Percentiles rank a stretch among this genome's conserved stretches.
These are phyloP conservation scores for Diadegma fenestrale DNA, from an alignment of 2,888 invertebrate species.

Conservation along the genomic window DNA sequence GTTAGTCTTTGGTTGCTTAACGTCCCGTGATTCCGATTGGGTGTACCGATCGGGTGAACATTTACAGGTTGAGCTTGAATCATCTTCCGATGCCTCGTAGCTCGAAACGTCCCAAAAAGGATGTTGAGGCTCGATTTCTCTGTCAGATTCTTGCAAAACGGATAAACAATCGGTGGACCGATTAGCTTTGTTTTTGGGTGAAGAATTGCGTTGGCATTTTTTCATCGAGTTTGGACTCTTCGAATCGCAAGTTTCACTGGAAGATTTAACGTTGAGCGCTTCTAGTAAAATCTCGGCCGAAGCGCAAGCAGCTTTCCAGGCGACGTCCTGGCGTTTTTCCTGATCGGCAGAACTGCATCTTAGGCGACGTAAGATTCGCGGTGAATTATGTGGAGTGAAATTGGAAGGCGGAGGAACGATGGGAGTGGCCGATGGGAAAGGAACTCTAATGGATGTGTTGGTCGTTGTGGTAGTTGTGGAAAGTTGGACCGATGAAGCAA, in stretches of 20 bases:
- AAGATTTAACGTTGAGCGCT: conserved; percentile 77
- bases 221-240: conserved; percentile 16
- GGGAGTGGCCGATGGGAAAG: conserved; percentile 69
- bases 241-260: conserved; percentile 2
- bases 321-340: conserved; percentile 73
- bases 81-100: conserved; percentile 79
- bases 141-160: neutral
- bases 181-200: conserved; percentile 6
- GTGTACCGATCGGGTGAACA: conserved; percentile 67
- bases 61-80: conserved; percentile 73
- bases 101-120: conserved; percentile 69
- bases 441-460: conserved; percentile 67
- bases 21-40: conserved; percentile 64
- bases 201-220: neutral
- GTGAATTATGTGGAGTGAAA: conserved; percentile 71
- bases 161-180: conserved; percentile 1
- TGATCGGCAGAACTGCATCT: conserved; percentile 58
- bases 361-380: conserved; percentile 70
- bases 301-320: conserved; percentile 82
- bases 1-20: conserved; percentile 73
- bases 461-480: conserved; percentile 61
- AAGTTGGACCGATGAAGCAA: conserved; percentile 50
- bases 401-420: conserved; percentile 66
- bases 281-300: conserved; percentile 81
- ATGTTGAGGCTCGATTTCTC: neutral